Evolutionary conservation across 2,113 vertebrate species (phyloP), one percentile per base, ranked within the genome.

Genomic region (Forbesichthys papilliferus): DNA sequence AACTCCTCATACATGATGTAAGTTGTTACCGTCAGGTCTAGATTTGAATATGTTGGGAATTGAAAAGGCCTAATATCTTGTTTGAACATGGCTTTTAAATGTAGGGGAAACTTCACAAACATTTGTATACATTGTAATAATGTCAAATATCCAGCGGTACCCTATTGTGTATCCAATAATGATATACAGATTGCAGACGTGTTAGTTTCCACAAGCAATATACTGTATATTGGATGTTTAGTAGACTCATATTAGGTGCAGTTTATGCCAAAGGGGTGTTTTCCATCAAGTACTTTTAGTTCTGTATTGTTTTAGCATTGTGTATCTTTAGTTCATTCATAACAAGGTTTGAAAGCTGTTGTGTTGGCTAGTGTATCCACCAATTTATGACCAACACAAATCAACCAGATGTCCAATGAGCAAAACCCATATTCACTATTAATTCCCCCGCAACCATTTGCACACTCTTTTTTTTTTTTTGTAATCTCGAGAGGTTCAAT

Each of bases 241-340:
- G 36, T 61, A 48, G 52, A 75, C 42, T 82, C 65, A 57, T 67
- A 27, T 78, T 84, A 75, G 82, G 64, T 79, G 64, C 88, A 76
- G 68, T 87, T 85, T 74, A 85, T 87, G 79, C 89, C 86, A 90
- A 91, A 89, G 81, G 81, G 55, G 71, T 64, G 66, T 34, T 75
- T 74, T 75, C 76, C 70, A 76, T 53, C 60, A 54, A 13, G n/a
- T 51, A 74, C 48, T 79, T 3, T 82, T 79, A 79, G 69, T 78
- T 77, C 60, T 71, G 65, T 72, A 36, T 69, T 65, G 59, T 68
- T 68, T 57, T 49, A 68, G 34, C 20, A 10, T 74, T 1, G 60
- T 69, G 55, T 61, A 14, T 78, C 54, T 36, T 73, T 76, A 27
- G 68, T 68, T 51, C 9, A 59, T 78, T 80, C 34, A 69, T 65